Conservation (phyloP, 2,888 invertebrate species). For the Hipparchia sbordonii region DNA sequence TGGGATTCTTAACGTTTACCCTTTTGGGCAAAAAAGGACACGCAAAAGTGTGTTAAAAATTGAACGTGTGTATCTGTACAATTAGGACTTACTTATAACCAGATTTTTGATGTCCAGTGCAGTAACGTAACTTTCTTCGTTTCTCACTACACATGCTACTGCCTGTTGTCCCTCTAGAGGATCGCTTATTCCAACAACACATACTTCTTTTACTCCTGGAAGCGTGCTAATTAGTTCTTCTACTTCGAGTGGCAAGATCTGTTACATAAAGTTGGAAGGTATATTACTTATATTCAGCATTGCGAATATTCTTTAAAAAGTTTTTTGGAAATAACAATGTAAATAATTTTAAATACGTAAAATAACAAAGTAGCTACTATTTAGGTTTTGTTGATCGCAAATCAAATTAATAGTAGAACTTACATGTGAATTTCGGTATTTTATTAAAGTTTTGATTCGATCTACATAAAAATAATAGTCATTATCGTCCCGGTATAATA, state of each 20-base stretch:
- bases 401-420: constrained; percentile 33
- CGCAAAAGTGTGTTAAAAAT: too few relatives aligned
- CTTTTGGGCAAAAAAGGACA: too few relatives aligned
- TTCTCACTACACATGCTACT: constrained; percentile 57
- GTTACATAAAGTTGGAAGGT: constrained; percentile 16
- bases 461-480: constrained; percentile 64
- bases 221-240: constrained; percentile 63
- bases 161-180: constrained; percentile 58
- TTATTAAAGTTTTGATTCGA: constrained; percentile 65
- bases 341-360: too few relatives aligned
- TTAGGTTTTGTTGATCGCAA: too few relatives aligned
- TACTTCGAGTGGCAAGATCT: constrained; percentile 65
- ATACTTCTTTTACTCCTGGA: constrained; percentile 58
- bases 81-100: constrained; percentile 54
- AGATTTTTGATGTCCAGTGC: constrained; percentile 63
- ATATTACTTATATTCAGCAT: too few relatives aligned
- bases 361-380: too few relatives aligned
- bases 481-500: constrained; percentile 61
- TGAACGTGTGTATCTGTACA: too few relatives aligned
- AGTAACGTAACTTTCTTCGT: constrained; percentile 51
- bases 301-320: too few relatives aligned
- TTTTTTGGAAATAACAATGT: neutral
- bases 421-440: constrained; percentile 63
- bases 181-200: constrained; percentile 59
- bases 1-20: too few relatives aligned